Base-by-base conservation (phyloP, 2,888 invertebrate genomes). In the Bedellia somnulentella region DNA sequence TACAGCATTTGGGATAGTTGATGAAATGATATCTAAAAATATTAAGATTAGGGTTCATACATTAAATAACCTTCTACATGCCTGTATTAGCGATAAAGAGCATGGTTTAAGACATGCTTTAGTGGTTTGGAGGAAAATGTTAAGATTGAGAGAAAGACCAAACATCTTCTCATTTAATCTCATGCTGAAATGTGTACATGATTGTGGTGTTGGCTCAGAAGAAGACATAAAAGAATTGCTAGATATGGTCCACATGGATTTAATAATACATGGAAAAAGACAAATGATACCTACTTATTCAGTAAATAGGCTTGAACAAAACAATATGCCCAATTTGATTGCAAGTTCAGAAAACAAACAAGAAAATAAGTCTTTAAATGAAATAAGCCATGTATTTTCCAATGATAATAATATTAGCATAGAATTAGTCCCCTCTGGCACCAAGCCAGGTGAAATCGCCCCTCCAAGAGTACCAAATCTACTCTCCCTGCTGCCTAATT, bases 51-150 rank as follows among this genome's bases (percentile, higher is more conserved):
- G 80, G 43, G 73, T 78, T 1, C 82, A 85, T 27, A 89, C 91
- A 2, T 83, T 87, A 35, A 87, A 86, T 49, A 89, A 88, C 54
- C 62, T 96, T 12, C 57, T 97, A 3, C 90, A 91, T 57, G 90
- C 89, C 3, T 92, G 93, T 49, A 86, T 92, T 31, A 75, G 84
- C 12, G 86, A 96, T 52, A 82, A 80, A 49, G 70, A 86, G 30
- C 80, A 82, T 42, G 96, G 97, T 1, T 86, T 95, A 46, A 78
- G 86, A 37, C 86, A 91, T 71, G 87, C 88, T 12, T 58, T 96
- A 2, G 55, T 87, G 32, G 86, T 92, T n/a, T 95, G 93, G 93
- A 83, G 88, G 29, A 85, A 88, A 71, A 86, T 95, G 84, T 54
- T 82, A 15, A 61, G 71, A 25, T 68, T 78, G 46, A 77, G 67